Conservation (phyloP, 2,797 vertebrate species). For the Myotis myotis region DNA sequence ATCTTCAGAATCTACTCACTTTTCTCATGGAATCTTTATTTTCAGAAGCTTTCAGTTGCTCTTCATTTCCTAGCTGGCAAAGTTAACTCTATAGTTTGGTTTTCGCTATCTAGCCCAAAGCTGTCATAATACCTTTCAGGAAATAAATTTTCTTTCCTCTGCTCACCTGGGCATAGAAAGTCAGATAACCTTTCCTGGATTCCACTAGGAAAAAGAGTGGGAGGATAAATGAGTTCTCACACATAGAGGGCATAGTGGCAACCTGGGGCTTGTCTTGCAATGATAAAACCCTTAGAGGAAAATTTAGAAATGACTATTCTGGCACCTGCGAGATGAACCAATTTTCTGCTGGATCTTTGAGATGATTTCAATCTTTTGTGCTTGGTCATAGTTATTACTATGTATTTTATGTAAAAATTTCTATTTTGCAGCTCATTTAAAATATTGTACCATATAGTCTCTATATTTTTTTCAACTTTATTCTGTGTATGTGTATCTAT, state of each 20-base stretch:
- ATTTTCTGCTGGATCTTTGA: neutral
- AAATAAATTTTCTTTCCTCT: constrained; percentile 23
- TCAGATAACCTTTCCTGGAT: neutral
- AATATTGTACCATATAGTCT: neutral
- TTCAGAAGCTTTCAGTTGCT: constrained; percentile 23
- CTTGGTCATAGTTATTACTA: neutral
- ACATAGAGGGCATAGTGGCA: neutral
- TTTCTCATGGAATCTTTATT: constrained; percentile 24
- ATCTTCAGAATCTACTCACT: constrained; percentile 10
- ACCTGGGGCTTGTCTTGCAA: neutral
- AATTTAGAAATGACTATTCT: neutral
- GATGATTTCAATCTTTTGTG: neutral
- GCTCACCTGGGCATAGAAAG: neutral
- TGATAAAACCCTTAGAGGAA: neutral
- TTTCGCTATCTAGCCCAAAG: neutral
- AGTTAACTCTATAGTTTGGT: neutral
- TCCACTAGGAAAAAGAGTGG: neutral
- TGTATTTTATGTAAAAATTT: neutral
- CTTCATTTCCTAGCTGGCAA: constrained; percentile 14
- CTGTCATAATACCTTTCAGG: neutral
- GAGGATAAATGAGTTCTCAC: neutral
- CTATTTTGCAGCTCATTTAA: neutral
- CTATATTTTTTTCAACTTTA: neutral
- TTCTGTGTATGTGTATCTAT: neutral
- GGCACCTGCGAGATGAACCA: neutral